A percentile compares a stretch with the other conserved stretches of the same genome.
Conservation (phyloP, 2,113 vertebrate genomes). For the Bujurquina vittata region DNA sequence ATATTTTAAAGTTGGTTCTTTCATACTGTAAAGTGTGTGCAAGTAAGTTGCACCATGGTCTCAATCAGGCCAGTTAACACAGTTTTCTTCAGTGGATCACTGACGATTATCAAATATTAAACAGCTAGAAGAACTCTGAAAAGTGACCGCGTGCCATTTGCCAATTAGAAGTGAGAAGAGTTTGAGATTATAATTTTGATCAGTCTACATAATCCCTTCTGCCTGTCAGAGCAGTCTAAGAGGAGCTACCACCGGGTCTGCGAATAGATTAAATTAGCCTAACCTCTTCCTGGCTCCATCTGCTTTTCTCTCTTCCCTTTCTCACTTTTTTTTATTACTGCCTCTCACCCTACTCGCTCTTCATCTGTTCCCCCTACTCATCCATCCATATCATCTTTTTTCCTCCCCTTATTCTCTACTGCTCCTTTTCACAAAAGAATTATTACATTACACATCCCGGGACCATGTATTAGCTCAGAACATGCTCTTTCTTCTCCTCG, state of each 20-base stretch:
- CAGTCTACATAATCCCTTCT: slow-evolving; percentile 70
- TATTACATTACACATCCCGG: slow-evolving; percentile 79
- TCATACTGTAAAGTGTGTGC: slow-evolving; percentile 2
- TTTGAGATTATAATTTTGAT: slow-evolving; percentile 79
- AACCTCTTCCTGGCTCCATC: slow-evolving; percentile 69
- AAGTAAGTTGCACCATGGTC: neutral
- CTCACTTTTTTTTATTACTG: slow-evolving; percentile 55
- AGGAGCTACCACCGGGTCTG: slow-evolving; percentile 67
- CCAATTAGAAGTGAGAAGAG: slow-evolving; percentile 66
- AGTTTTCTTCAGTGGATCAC: slow-evolving; percentile 41
- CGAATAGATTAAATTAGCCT: slow-evolving; percentile 78
- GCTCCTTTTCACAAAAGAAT: slow-evolving; percentile 72
- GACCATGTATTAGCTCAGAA: slow-evolving; percentile 79
- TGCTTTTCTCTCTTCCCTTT: slow-evolving; percentile 61
- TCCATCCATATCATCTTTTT: slow-evolving; percentile 63
- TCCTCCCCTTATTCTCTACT: slow-evolving; percentile 20
- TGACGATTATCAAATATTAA: slow-evolving; percentile 47
- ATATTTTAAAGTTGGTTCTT: slow-evolving; percentile 47
- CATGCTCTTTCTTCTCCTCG: slow-evolving; percentile 66
- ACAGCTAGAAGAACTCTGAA: slow-evolving; percentile 35
- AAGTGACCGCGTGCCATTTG: slow-evolving; percentile 64
- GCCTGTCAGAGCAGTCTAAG: slow-evolving; percentile 72
- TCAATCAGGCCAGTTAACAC: slow-evolving; percentile 20
- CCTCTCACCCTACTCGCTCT: slow-evolving; percentile 57
- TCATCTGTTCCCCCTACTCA: slow-evolving; percentile 60